A percentile compares a stretch with the other conserved stretches of the same genome.
Conservation (phyloP, 2,888 invertebrate species). For the Tachystola acroxantha region DNA sequence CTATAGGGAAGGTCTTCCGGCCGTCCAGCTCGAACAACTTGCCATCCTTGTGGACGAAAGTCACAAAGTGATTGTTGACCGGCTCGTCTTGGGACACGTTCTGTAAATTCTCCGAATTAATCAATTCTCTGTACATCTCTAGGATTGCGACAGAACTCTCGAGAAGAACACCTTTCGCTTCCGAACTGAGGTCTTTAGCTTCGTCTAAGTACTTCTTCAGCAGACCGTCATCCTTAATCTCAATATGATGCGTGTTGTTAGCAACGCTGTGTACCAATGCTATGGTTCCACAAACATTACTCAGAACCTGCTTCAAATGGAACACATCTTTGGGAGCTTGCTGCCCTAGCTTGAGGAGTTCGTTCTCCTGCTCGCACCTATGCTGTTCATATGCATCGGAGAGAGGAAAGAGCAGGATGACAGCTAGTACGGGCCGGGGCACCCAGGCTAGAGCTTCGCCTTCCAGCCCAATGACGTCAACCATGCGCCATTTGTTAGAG, state of each 20-base stretch:
- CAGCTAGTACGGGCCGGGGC: constrained; percentile 89
- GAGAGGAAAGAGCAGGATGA: constrained; percentile 92
- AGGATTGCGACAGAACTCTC: constrained; percentile 84
- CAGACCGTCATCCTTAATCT: constrained; percentile 79
- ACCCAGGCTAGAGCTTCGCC: constrained; percentile 89
- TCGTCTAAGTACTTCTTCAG: constrained; percentile 87
- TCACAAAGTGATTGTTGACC: constrained; percentile 92
- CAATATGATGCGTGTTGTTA: constrained; percentile 88
- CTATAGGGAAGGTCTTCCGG: constrained; percentile 82
- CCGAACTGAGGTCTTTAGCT: constrained; percentile 81
- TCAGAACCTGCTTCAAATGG: constrained; percentile 91
- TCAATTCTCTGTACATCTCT: constrained; percentile 87
- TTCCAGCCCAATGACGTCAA: constrained; percentile 96
- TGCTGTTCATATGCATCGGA: constrained; percentile 86
- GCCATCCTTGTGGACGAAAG: constrained; percentile 89
- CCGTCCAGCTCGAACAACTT: constrained; percentile 89
- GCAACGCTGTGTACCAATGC: constrained; percentile 96
- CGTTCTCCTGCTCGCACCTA: constrained; percentile 80
- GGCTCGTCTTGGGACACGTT: constrained; percentile 79
- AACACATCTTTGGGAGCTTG: constrained; percentile 82
- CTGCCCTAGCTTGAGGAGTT: constrained; percentile 75
- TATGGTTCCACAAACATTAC: constrained; percentile 97
- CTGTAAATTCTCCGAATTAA: constrained; percentile 89
- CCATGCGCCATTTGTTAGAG: constrained; percentile 86
- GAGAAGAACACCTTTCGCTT: constrained; percentile 86